phyloP scores from a whole-genome alignment of 2,797 vertebrate species.

The Potorous gilbertii region DNA sequence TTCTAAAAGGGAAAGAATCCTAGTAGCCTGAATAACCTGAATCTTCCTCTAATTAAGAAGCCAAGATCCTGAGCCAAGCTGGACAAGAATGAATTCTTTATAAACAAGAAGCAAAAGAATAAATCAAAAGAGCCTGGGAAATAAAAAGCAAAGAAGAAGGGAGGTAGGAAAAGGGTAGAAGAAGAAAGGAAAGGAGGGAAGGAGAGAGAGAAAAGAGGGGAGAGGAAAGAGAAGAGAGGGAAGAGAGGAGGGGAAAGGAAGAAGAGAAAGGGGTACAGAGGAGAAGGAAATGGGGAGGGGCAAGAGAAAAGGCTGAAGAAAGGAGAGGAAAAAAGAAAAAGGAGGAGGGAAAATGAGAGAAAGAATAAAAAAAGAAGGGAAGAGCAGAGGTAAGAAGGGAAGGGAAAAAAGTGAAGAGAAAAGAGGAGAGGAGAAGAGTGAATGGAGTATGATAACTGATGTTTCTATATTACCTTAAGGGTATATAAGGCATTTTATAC shows the following conservation, averaged over 20 bases:
- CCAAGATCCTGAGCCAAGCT: neutral
- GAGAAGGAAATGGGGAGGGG: neutral
- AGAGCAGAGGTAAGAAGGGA: neutral
- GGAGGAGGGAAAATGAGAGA: too few relatives aligned
- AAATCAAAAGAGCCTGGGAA: neutral
- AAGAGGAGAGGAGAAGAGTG: neutral
- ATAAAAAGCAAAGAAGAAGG: neutral
- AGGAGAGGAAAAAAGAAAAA: neutral
- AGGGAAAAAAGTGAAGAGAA: neutral
- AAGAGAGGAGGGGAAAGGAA: neutral
- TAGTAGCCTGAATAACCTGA: neutral
- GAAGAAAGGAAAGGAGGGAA: neutral
- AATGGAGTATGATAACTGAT: neutral
- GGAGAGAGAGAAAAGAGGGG: neutral
- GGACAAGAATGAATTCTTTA: neutral
- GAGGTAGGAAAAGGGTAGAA: neutral
- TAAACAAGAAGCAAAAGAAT: neutral
- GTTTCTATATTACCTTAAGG: neutral
- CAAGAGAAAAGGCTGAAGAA: neutral
- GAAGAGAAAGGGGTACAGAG: neutral
- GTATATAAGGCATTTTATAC: neutral
- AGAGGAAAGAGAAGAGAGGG: neutral
- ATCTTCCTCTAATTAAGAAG: neutral
- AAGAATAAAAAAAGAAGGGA: neutral
- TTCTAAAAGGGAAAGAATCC: neutral